phyloP scores from a whole-genome alignment of 2,113 vertebrate species.

The Globicephala melas region DNA sequence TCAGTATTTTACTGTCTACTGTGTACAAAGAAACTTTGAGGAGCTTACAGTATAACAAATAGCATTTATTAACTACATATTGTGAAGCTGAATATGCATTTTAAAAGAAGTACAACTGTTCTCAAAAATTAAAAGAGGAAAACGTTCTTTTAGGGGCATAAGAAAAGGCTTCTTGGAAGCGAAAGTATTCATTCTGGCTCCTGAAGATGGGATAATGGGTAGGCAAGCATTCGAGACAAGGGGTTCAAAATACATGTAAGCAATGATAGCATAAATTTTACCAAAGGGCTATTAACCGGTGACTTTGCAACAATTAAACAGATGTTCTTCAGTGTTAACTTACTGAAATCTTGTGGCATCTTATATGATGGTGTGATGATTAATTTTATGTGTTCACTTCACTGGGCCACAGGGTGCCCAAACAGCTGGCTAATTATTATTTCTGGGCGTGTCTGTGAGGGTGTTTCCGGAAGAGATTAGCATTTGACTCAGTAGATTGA shows the following conservation, averaged over 20 bases:
- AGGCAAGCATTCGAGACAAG: background rate
- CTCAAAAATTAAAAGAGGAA: background rate
- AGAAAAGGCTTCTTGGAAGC: background rate
- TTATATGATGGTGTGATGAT: background rate
- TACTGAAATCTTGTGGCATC: background rate
- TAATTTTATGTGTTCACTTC: background rate
- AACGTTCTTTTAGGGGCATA: background rate
- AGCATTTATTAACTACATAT: background rate
- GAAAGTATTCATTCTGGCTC: background rate
- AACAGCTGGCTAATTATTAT: background rate
- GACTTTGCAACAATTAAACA: background rate
- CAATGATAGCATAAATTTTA: background rate
- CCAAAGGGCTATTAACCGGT: background rate
- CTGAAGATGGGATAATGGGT: background rate
- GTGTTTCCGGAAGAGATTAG: background rate
- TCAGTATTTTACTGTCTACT: slow-evolving; percentile 4
- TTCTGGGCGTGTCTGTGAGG: background rate
- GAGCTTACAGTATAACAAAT: background rate
- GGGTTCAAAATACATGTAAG: background rate
- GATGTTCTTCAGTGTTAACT: background rate
- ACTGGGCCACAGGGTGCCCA: background rate
- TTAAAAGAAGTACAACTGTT: background rate
- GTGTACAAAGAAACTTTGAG: background rate
- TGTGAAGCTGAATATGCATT: background rate
- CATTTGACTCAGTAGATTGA: background rate